Evolutionary conservation across 2,888 invertebrate species (phyloP), one percentile per base, ranked within the genome.

Genomic region (Acronicta alni): DNA sequence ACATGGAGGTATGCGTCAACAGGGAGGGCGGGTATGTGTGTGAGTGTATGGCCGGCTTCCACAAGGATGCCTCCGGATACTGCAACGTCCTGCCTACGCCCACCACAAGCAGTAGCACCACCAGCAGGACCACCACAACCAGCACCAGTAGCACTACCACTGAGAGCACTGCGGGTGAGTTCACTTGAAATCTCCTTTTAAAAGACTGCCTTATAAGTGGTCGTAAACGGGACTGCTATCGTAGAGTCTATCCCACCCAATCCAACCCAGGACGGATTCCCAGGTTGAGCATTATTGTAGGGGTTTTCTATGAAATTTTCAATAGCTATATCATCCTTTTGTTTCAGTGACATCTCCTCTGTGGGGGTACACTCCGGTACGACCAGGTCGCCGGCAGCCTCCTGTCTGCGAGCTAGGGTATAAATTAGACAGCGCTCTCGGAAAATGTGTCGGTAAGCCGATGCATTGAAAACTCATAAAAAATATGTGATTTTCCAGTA

Each of bases 21-120:
- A 72, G 74, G 0, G 96, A 96, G 0, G 99, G 99, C 0, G 97
- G 98, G 7, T 98, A 97, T 85, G 90, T 92, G 16, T 98, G 98
- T 84, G 95, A 95, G 26, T 98, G 98, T 83, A 97, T 97, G 0
- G 87, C 95, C 0, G 98, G 98, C 0, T 98, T 97, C 86, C 87
- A 95, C 14, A 94, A 95, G 59, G 97, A 98, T 77, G 87, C 90
- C 0, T 83, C 84, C 4, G 92, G 90, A 6, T 90, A 87, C 84
- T 93, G 93, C 52, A 59, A 45, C 53, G 76, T 77, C 0, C 79
- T 84, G 0, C 55, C 78, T 8, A 60, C 80, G 0, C 69, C 80
- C 0, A 75, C 73, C 3, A 69, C 79, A 0, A 75, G 66, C 5
- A 73, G 78, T n/a, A 35, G n/a, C 0, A 75, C 74, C 6, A 68